These are phyloP conservation scores for Conger conger DNA, from an alignment of 2,113 vertebrate genomes.

Conservation along the genomic window DNA sequence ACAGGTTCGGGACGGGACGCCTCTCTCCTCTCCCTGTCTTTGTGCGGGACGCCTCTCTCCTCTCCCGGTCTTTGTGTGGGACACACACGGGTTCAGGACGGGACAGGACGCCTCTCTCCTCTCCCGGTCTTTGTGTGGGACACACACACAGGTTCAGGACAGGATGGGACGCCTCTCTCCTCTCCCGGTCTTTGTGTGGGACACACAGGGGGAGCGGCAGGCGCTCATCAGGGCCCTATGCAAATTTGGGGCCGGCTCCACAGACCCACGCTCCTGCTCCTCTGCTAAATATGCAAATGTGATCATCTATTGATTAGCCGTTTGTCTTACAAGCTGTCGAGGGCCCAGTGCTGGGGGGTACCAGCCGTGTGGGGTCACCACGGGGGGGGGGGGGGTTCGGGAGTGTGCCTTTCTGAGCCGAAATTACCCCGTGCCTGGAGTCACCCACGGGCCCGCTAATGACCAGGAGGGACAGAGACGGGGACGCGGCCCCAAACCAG, in stretches of 20 bases:
- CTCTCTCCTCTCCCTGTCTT: too few relatives aligned
- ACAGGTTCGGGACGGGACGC: too few relatives aligned
- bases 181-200: neutral
- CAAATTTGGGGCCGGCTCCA: neutral
- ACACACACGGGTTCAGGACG: too few relatives aligned
- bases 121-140: too few relatives aligned
- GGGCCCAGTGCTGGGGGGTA: conserved; percentile 11
- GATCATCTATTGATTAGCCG: conserved; percentile 59
- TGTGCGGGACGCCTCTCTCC: too few relatives aligned
- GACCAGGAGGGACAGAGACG: neutral
- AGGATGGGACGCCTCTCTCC: neutral
- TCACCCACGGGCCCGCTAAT: neutral
- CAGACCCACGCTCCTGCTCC: neutral
- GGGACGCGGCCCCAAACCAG: neutral
- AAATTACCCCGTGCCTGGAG: neutral
- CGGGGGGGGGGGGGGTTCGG: neutral
- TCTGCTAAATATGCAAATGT: conserved; percentile 49
- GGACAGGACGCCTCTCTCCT: too few relatives aligned
- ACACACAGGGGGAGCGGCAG: neutral
- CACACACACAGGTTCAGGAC: too few relatives aligned
- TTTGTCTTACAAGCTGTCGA: conserved; percentile 61
- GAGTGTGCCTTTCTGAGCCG: neutral
- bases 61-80: too few relatives aligned
- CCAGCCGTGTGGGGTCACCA: conserved; percentile 31
- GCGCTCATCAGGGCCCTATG: conserved; percentile 11